A percentile compares a stretch with the other conserved stretches of the same genome.
Evolutionary conservation across 2,113 vertebrate genomes (phyloP).

Genomic region (Sterrhoptilus dennistouni): DNA sequence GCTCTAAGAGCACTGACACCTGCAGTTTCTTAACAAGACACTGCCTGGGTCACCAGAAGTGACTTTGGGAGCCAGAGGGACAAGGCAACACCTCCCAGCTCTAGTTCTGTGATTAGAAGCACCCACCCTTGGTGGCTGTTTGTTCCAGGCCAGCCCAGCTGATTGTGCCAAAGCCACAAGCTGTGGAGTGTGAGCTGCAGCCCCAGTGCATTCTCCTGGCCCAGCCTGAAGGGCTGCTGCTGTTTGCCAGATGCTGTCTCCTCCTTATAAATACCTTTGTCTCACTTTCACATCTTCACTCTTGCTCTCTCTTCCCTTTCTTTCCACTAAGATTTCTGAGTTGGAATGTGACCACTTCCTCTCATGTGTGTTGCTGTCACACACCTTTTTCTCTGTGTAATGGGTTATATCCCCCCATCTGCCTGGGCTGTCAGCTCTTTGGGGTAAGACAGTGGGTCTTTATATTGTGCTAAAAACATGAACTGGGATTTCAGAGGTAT

Average conservation of each 20-base stretch:
- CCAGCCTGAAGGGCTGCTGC: background rate
- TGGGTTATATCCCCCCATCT: background rate
- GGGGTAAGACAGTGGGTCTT: background rate
- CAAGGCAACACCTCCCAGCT: background rate
- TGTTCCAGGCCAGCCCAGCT: background rate
- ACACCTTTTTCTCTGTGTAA: background rate
- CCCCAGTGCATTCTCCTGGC: background rate
- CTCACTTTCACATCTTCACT: background rate
- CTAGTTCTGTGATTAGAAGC: background rate
- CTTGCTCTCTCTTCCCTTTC: background rate
- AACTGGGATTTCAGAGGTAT: background rate
- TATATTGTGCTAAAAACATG: background rate
- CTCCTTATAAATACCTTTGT: background rate
- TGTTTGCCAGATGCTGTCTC: background rate
- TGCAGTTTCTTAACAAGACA: background rate
- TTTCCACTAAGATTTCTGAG: background rate
- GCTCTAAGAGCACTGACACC: background rate
- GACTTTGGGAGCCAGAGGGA: background rate
- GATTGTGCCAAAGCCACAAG: background rate
- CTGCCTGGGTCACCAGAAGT: background rate
- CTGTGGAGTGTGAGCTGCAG: background rate
- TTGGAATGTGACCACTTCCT: background rate
- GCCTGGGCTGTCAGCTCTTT: background rate
- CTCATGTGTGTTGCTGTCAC: background rate
- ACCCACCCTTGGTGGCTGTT: background rate